Percentiles rank a stretch among this genome's conserved stretches.
These are phyloP conservation scores for Neolamprologus ventralis DNA, from an alignment of 2,113 vertebrate species.

Conservation along the genomic window DNA sequence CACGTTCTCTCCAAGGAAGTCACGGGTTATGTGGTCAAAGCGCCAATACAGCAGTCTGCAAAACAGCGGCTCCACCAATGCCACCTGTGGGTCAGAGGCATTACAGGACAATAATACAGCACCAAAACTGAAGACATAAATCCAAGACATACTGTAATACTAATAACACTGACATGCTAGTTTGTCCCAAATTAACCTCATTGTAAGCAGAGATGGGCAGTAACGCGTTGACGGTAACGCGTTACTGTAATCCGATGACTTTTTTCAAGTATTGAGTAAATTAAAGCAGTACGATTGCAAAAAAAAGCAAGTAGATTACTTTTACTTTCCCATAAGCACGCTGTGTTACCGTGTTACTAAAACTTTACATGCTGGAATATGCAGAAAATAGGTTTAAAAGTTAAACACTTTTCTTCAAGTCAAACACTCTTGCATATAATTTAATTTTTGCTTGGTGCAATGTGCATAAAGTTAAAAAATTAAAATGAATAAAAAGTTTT, in stretches of 20 bases:
- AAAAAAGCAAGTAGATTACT: not conserved
- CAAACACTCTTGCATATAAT: not conserved
- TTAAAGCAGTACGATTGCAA: not conserved
- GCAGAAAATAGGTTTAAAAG: not conserved
- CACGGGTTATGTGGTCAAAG: conserved; percentile 56
- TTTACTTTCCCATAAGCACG: not conserved
- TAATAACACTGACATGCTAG: not conserved
- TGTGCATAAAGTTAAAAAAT: not conserved
- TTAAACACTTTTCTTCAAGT: not conserved
- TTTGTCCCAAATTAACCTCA: not conserved
- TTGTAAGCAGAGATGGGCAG: not conserved
- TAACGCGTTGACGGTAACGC: not conserved
- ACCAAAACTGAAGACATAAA: not conserved
- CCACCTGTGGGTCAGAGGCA: not conserved
- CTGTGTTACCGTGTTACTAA: rapidly evolving
- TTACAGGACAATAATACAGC: not conserved
- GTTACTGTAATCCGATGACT: not conserved
- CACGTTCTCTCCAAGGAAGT: conserved; percentile 71
- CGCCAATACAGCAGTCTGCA: conserved; percentile 52
- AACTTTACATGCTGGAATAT: not conserved
- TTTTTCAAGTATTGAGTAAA: not conserved
- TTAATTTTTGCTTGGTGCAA: not conserved
- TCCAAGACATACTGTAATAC: not conserved
- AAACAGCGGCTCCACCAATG: conserved; percentile 53
- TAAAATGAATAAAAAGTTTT: not conserved